Percentiles rank a stretch among this genome's conserved stretches.
These are phyloP conservation scores for Scaptomyza polygonia DNA, from an alignment of 2,888 invertebrate genomes.

Conservation along the genomic window DNA sequence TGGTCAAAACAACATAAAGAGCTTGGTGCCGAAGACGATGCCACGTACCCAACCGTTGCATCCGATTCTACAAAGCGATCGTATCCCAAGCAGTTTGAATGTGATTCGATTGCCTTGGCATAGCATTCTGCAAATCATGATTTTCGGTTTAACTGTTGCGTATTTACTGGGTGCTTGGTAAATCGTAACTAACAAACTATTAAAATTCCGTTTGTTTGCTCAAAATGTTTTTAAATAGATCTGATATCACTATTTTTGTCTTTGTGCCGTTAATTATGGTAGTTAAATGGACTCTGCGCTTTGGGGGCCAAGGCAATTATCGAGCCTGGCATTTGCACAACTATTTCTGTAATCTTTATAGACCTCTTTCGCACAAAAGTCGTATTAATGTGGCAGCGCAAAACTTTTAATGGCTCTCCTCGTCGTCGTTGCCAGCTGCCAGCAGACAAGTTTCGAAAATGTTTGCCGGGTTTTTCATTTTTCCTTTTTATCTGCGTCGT, in stretches of 20 bases:
- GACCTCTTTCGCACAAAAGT: conserved; percentile 41
- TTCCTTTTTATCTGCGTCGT: neutral
- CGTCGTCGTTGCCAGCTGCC: conserved; percentile 58
- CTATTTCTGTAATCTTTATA: conserved; percentile 74
- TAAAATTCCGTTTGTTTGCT: neutral
- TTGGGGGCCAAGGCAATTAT: conserved; percentile 60
- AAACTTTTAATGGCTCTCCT: conserved; percentile 70
- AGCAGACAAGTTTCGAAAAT: conserved; percentile 53
- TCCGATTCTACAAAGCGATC: conserved; percentile 21
- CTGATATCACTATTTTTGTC: neutral
- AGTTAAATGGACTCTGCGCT: conserved; percentile 21
- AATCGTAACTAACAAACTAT: neutral
- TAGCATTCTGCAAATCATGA: conserved; percentile 14
- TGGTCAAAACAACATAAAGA: neutral
- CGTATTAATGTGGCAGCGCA: conserved; percentile 54
- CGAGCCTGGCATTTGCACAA: conserved; percentile 66
- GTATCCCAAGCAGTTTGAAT: neutral
- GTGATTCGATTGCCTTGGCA: neutral
- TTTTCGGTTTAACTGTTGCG: conserved; percentile 14
- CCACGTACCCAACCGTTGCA: conserved; percentile 43
- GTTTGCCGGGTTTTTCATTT: conserved; percentile 16
- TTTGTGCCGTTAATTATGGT: conserved; percentile 33
- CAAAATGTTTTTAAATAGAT: conserved; percentile 13
- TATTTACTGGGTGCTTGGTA: neutral
- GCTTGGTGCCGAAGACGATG: conserved; percentile 15